phyloP scores from a whole-genome alignment of 2,888 invertebrate species.

The Anaspis maculata region DNA sequence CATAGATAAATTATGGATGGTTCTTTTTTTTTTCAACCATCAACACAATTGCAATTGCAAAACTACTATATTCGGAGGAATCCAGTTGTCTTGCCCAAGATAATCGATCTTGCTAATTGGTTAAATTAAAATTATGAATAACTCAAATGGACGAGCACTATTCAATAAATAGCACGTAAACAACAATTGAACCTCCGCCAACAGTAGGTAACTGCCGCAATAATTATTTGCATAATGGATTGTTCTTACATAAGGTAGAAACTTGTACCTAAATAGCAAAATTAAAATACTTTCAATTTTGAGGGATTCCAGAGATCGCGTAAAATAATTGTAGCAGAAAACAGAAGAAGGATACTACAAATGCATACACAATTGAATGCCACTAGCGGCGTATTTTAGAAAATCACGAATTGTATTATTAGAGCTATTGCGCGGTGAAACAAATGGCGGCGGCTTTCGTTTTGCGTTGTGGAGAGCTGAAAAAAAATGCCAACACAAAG shows the following conservation, averaged over 20 bases:
- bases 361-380: conserved; percentile 16
- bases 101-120: no score
- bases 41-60: no score
- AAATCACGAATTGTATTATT: conserved; percentile 15
- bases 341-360: no score
- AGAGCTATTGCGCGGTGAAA: no score
- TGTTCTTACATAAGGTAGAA: conserved; percentile 26
- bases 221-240: conserved; percentile 28
- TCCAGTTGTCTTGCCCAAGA: no score
- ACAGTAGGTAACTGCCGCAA: conserved; percentile 21
- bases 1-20: no score
- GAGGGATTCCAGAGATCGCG: conserved; percentile 20
- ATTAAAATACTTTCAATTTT: conserved; percentile 23
- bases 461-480: no score
- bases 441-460: conserved; percentile 10
- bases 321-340: no score
- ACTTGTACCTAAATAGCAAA: conserved; percentile 24
- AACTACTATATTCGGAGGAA: no score
- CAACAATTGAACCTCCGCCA: conserved; percentile 20
- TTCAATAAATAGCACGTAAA: conserved; percentile 26
- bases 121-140: no score
- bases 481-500: no score
- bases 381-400: conserved; percentile 10
- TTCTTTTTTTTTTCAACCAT: no score
- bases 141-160: conserved; percentile 3